Evolutionary conservation across 2,888 invertebrate species (phyloP).

Genomic region (Barypeithes pellucidus): DNA sequence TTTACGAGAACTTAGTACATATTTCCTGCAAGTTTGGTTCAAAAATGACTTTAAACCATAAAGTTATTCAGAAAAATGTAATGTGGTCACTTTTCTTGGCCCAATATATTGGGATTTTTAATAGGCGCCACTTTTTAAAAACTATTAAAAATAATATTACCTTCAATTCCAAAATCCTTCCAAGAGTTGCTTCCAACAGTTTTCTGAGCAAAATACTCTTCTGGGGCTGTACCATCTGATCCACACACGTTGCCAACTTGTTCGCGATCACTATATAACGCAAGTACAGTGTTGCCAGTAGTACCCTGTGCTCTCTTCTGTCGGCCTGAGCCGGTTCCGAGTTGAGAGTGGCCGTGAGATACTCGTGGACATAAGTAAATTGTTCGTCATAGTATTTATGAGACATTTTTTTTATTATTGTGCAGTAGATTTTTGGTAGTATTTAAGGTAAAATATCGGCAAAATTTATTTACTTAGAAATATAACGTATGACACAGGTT

Average conservation of each 20-base stretch:
- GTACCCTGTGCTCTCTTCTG: conserved; percentile 74
- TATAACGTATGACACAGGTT: no score
- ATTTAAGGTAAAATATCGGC: no score
- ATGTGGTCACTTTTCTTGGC: no score
- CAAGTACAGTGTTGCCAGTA: conserved; percentile 82
- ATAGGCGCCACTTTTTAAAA: no score
- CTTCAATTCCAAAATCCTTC: conserved; percentile 83
- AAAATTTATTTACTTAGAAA: no score
- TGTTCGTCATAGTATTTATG: conserved; percentile 81
- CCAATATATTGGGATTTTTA: no score
- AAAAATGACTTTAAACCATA: no score
- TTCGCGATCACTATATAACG: conserved; percentile 86
- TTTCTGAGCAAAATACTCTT: conserved; percentile 86
- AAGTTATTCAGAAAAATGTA: no score
- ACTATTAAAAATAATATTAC: no score
- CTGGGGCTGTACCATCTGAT: conserved; percentile 94
- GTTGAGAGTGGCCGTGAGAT: conserved; percentile 76
- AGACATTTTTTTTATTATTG: conserved; percentile 76
- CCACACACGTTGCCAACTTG: conserved; percentile 86
- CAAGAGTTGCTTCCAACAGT: conserved; percentile 83
- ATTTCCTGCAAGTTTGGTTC: no score
- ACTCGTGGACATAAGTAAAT: conserved; percentile 79
- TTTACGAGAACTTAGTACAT: no score
- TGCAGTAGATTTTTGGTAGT: no score
- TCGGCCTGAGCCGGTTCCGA: conserved; percentile 78